These are phyloP conservation scores for Balaeniceps rex DNA, from an alignment of 2,113 vertebrate genomes.

Conservation along the genomic window DNA sequence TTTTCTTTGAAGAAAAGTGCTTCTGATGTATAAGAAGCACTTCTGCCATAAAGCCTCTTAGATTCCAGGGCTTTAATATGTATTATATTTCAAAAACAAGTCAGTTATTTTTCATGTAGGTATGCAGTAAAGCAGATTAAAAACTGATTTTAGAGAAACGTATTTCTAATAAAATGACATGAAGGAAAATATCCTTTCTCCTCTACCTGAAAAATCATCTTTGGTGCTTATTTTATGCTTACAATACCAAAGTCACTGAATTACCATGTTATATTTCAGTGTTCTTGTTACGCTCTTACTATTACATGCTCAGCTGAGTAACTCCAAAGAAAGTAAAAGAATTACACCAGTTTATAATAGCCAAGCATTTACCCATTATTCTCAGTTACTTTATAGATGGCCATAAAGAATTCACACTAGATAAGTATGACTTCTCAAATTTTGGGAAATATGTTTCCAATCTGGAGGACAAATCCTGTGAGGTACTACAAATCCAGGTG, in stretches of 20 bases:
- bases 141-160: neutral
- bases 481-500: neutral
- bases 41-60: neutral
- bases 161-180: neutral
- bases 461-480: neutral
- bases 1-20: neutral
- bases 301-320: neutral
- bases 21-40: too few relatives aligned
- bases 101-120: neutral
- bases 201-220: neutral
- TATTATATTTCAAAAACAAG: neutral
- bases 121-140: neutral
- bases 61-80: neutral
- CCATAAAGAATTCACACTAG: neutral
- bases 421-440: neutral
- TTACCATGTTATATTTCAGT: neutral
- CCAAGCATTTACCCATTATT: neutral
- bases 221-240: neutral
- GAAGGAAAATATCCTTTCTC: neutral
- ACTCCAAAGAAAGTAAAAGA: neutral
- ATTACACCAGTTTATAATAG: neutral
- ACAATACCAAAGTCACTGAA: neutral
- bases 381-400: neutral
- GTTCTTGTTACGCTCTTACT: neutral
- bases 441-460: neutral